Base-by-base conservation (phyloP, 2,113 vertebrate genomes). In the Hemibagrus wyckioides region DNA sequence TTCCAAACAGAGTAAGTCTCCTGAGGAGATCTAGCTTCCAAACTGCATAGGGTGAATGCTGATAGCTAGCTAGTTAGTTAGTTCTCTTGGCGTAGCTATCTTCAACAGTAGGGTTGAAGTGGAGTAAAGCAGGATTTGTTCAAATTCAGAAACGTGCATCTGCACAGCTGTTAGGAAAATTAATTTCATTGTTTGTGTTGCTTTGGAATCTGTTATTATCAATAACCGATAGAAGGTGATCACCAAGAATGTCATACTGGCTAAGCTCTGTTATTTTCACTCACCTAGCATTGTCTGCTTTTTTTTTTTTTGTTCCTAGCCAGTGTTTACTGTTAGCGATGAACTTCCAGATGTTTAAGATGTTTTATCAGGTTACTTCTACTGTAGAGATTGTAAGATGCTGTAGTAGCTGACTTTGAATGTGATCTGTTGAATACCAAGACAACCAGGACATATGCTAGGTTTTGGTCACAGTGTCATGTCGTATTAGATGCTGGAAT, bases 1-100 rank as follows among this genome's bases (percentile, higher is more conserved):
- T 6, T 87, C 91, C 63, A 92, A 89, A 84, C 91, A 95, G 77
- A 90, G 95, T 95, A 83, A 93, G 95, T 79, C 4, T 67, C 39
- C 21, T 25, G 5, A 48, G 17, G 54, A 73, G 30, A n/a, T 71
- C 9, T 6, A 36, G 41, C 44, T 83, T 36, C 21, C 17, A 36
- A 54, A 71, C 4, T 15, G 56, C 15, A 82, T 19, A 44, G 7
- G 25, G 65, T 82, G 52, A 5, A 17, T 21, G 4, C 11, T 36
- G 21, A 19, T 69, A 36, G 33, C 65, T 73, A 41, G 36, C 21
- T 75, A 73, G 36, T 73, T 41, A 36, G 7, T 71, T 17, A 36
- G 14, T 21, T 69, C 14, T 14, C 15, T 21, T 39, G 33, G 67
- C 7, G 14, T 0, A 14, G 7, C 44, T 44, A 48, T 7, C 44